Conservation (phyloP, 2,113 vertebrate genomes). For the Pungitius pungitius region DNA sequence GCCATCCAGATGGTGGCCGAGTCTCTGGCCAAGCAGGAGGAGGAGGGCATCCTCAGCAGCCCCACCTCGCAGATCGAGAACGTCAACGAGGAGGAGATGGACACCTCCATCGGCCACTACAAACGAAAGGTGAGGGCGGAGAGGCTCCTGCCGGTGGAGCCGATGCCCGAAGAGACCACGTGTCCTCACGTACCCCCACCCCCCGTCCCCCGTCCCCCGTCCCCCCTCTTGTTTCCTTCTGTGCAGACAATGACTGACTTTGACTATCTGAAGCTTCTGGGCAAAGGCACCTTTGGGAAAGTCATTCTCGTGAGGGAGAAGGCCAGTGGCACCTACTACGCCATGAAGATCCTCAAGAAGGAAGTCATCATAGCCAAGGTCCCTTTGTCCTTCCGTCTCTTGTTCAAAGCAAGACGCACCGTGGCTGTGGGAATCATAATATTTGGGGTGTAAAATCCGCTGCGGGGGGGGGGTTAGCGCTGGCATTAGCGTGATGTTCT, state of each 20-base stretch:
- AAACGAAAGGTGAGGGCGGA: conserved; percentile 83
- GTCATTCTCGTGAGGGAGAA: conserved; percentile 98
- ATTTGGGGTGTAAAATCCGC: background rate
- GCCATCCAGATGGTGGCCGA: conserved; percentile 97
- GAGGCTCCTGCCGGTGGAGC: background rate
- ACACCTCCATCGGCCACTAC: conserved; percentile 93
- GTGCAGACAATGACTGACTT: conserved; percentile 97
- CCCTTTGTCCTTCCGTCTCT: background rate
- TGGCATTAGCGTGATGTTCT: background rate
- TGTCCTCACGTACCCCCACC: background rate
- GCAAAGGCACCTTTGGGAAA: conserved; percentile 98
- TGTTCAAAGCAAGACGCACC: background rate
- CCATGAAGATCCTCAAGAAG: conserved; percentile 99
- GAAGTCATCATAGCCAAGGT: conserved; percentile 99
- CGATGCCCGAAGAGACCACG: background rate
- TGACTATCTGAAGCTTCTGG: conserved; percentile 98
- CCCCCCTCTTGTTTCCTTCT: background rate
- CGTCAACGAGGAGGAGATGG: conserved; percentile 85
- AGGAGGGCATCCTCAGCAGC: conserved; percentile 89
- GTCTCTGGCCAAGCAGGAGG: conserved; percentile 95
- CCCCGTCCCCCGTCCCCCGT: too few relatives aligned
- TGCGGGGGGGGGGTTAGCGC: background rate
- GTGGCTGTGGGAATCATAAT: background rate
- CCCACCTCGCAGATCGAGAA: conserved; percentile 81
- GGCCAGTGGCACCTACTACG: conserved; percentile 95